Conservation (phyloP, 2,113 vertebrate genomes). For the Hydrolagus affinis region DNA sequence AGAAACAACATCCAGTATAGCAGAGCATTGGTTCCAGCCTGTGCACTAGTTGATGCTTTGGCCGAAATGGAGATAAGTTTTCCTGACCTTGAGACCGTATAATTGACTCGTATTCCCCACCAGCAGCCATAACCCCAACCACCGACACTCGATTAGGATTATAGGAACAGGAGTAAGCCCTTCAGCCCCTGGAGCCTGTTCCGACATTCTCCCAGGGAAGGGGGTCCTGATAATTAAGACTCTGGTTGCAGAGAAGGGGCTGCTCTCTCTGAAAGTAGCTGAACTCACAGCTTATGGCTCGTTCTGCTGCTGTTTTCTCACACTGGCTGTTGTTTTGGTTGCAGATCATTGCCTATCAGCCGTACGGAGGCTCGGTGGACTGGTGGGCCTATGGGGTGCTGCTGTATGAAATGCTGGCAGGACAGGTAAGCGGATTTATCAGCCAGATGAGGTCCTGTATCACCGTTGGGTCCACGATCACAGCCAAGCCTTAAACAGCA, state of each 20-base stretch:
- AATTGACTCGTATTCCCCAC: too few species aligned
- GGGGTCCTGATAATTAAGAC: not conserved
- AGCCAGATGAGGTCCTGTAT: not conserved
- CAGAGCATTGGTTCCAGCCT: too few species aligned
- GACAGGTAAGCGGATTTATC: constrained; percentile 68
- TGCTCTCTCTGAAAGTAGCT: not conserved
- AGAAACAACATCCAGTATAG: too few species aligned
- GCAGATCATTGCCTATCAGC: constrained; percentile 96
- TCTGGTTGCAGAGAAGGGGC: not conserved
- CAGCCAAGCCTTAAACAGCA: not conserved
- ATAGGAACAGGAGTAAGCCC: too few species aligned
- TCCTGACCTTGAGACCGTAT: too few species aligned
- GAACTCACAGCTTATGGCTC: not conserved
- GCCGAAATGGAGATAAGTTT: too few species aligned
- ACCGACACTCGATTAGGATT: too few species aligned
- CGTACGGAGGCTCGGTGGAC: constrained; percentile 89
- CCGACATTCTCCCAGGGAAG: not conserved
- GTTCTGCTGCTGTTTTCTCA: not conserved
- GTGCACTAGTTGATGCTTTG: too few species aligned
- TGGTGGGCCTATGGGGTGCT: constrained; percentile 97
- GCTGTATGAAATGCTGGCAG: constrained; percentile 92
- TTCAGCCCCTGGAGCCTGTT: too few species aligned
- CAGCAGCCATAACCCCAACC: too few species aligned
- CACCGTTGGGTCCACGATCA: not conserved
- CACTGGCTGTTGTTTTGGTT: constrained; percentile 25